A percentile compares a stretch with the other conserved stretches of the same genome.
Evolutionary conservation across 2,888 invertebrate genomes (phyloP).

Genomic region (Athetis lepigone): DNA sequence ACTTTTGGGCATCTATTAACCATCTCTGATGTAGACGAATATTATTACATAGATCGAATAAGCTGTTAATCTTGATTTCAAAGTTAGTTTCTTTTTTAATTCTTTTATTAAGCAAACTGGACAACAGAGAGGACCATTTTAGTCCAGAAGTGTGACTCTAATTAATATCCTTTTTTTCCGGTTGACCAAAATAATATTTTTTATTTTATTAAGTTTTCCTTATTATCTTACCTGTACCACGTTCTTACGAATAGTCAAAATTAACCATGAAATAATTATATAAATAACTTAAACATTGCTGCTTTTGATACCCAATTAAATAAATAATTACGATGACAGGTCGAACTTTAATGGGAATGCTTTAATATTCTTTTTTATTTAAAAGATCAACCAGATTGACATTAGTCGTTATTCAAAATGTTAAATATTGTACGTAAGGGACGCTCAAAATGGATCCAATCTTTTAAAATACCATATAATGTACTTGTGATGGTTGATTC

Average conservation of each 20-base stretch:
- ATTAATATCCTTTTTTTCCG: too few species aligned
- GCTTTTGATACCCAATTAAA: slow-evolving; percentile 22
- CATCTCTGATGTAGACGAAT: not conserved
- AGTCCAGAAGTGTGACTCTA: too few species aligned
- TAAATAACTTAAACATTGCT: slow-evolving; percentile 6
- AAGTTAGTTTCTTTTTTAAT: too few species aligned
- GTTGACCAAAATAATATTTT: not conserved
- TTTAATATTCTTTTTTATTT: slow-evolving; percentile 31
- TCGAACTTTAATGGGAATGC: slow-evolving; percentile 1
- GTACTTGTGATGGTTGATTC: slow-evolving; percentile 4
- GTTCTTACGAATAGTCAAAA: slow-evolving; percentile 10
- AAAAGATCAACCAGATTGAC: slow-evolving; percentile 35
- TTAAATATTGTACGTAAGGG: slow-evolving; percentile 10
- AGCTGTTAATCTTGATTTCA: slow-evolving; percentile 8
- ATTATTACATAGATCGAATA: not conserved
- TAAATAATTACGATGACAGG: slow-evolving; percentile 14
- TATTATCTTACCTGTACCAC: slow-evolving; percentile 6
- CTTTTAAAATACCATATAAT: slow-evolving; percentile 22
- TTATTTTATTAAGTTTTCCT: slow-evolving; percentile 7
- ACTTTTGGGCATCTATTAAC: not conserved
- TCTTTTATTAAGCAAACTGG: too few species aligned
- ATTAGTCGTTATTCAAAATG: slow-evolving; percentile 21
- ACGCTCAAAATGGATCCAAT: slow-evolving; percentile 5
- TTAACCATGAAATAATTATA: not conserved
- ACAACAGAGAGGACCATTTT: too few species aligned